phyloP scores from a whole-genome alignment of 2,797 vertebrate genomes.

The Petrocephalus schoutedeni region DNA sequence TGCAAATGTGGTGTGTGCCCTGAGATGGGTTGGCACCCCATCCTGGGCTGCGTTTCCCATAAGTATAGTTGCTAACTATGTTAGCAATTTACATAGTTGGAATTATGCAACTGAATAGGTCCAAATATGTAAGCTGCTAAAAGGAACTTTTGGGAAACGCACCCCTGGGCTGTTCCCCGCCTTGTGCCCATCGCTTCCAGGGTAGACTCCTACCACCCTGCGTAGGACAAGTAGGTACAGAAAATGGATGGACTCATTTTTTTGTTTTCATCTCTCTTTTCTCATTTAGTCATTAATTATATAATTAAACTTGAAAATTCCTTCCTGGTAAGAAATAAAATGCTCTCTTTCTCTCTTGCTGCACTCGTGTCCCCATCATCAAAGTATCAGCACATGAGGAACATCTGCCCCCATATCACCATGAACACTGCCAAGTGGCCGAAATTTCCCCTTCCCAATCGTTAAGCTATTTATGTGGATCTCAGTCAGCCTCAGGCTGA shows the following conservation, averaged over 20 bases:
- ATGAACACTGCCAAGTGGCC: not conserved
- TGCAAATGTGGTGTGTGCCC: not conserved
- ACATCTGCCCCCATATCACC: not conserved
- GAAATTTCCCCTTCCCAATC: constrained; percentile 26
- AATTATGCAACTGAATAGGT: not conserved
- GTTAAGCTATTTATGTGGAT: constrained; percentile 19
- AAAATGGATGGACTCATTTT: not conserved
- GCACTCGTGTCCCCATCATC: not conserved
- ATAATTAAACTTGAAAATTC: not conserved
- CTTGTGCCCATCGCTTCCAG: not conserved
- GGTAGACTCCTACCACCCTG: not conserved
- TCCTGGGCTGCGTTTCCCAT: not conserved
- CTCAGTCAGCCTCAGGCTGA: constrained; percentile 30
- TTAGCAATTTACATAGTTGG: not conserved
- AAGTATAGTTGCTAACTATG: not conserved
- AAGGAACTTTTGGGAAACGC: not conserved
- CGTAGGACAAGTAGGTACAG: not conserved
- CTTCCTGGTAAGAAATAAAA: not conserved
- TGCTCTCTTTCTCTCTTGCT: not conserved
- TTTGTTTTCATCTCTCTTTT: not conserved
- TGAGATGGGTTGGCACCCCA: not conserved
- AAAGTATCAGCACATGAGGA: not conserved
- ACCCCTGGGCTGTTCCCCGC: not conserved
- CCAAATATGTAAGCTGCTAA: not conserved
- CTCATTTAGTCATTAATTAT: not conserved